Percentiles rank a stretch among this genome's conserved stretches.
These are phyloP conservation scores for Dryomyza anilis DNA, from an alignment of 2,888 invertebrate genomes.

Conservation along the genomic window DNA sequence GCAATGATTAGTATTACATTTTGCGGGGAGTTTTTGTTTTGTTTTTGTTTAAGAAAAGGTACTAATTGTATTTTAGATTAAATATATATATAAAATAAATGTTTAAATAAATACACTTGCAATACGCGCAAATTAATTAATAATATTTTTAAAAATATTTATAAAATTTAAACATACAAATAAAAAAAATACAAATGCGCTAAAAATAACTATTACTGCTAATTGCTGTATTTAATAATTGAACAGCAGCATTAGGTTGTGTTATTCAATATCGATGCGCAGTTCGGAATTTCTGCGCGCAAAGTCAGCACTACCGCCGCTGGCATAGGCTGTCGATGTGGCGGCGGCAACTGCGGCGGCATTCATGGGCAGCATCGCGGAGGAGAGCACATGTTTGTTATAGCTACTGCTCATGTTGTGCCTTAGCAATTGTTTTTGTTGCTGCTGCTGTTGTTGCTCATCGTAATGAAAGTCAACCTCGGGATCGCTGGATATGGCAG, in stretches of 20 bases:
- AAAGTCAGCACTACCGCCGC: too few species aligned
- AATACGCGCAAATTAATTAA: background rate
- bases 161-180: conserved; percentile 4
- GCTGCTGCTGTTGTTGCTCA: conserved; percentile 25
- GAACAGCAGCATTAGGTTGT: too few species aligned
- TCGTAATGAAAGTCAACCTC: conserved; percentile 48
- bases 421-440: too few species aligned
- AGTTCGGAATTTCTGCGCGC: conserved; percentile 7
- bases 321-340: conserved; percentile 22
- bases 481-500: conserved; percentile 47
- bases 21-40: background rate
- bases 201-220: background rate
- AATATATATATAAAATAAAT: background rate
- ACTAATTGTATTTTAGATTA: background rate
- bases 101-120: background rate
- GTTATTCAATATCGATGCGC: conserved; percentile 26
- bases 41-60: background rate
- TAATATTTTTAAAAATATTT: background rate
- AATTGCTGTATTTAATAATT: background rate
- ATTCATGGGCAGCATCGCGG: too few species aligned
- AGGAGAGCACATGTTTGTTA: conserved; percentile 24
- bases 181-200: background rate
- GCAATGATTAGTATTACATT: background rate
- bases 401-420: background rate
- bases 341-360: conserved; percentile 18